Conservation (phyloP, 2,888 invertebrate genomes). For the Rutpela maculata region DNA sequence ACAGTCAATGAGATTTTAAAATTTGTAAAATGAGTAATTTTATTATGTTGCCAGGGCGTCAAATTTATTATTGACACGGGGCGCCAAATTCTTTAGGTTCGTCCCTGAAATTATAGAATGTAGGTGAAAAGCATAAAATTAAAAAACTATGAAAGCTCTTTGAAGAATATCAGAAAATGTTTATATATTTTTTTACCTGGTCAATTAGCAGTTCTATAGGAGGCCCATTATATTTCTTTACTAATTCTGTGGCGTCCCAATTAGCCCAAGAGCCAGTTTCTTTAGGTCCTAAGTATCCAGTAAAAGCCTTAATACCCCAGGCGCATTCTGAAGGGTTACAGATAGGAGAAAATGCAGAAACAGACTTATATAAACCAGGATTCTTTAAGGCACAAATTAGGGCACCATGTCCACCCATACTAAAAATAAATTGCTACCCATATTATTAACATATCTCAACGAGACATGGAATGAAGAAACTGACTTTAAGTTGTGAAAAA, state of each 20-base stretch:
- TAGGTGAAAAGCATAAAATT: too few relatives aligned
- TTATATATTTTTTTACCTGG: slow-evolving; percentile 79
- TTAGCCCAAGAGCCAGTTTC: slow-evolving; percentile 82
- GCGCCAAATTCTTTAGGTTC: too few relatives aligned
- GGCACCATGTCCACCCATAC: slow-evolving; percentile 99
- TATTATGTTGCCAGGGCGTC: too few relatives aligned
- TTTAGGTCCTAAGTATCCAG: slow-evolving; percentile 85
- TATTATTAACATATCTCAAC: not conserved
- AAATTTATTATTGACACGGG: too few relatives aligned
- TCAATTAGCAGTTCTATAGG: slow-evolving; percentile 91
- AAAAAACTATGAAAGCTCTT: too few relatives aligned
- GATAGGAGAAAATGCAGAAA: slow-evolving; percentile 97
- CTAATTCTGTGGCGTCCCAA: slow-evolving; percentile 93
- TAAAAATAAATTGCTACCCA: slow-evolving; percentile 72
- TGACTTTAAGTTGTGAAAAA: too few relatives aligned
- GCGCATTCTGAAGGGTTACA: slow-evolving; percentile 89
- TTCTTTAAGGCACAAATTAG: slow-evolving; percentile 92
- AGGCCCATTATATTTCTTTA: slow-evolving; percentile 88
- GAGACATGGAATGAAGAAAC: too few relatives aligned
- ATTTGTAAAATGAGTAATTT: too few relatives aligned
- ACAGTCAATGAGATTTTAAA: too few relatives aligned
- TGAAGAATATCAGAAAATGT: too few relatives aligned
- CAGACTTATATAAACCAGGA: slow-evolving; percentile 90
- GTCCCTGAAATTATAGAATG: too few relatives aligned
- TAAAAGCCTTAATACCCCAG: slow-evolving; percentile 93